phyloP scores from a whole-genome alignment of 2,797 vertebrate genomes.

The Crenichthys baileyi region DNA sequence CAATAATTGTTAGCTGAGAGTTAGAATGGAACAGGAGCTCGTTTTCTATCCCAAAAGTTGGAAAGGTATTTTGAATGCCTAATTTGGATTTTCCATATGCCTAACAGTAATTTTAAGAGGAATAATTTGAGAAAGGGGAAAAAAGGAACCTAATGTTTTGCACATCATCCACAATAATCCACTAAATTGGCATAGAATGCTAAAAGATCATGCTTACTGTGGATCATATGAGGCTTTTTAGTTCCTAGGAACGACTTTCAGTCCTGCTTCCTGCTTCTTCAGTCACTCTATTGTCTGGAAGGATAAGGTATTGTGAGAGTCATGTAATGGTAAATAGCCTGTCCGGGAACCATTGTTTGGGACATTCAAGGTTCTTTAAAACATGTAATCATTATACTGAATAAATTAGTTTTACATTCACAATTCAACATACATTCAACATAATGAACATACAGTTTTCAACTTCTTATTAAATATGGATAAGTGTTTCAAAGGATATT shows the following conservation, averaged over 20 bases:
- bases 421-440: too few relatives aligned
- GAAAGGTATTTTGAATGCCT: neutral
- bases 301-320: neutral
- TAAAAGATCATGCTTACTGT: neutral
- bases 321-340: neutral
- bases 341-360: neutral
- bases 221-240: neutral
- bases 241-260: neutral
- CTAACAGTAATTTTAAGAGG: neutral
- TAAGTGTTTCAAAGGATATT: neutral
- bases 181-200: too few relatives aligned
- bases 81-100: neutral
- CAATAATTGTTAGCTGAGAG: too few relatives aligned
- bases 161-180: neutral
- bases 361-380: too few relatives aligned
- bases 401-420: too few relatives aligned
- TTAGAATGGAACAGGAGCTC: too few relatives aligned
- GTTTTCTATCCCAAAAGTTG: too few relatives aligned
- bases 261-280: neutral
- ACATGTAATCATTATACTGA: too few relatives aligned
- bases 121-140: too few relatives aligned
- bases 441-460: neutral
- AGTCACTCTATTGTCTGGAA: neutral
- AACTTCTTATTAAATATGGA: neutral
- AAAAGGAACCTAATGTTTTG: neutral